Base-by-base conservation (phyloP, 2,797 vertebrate genomes). In the Acanthis flammea region DNA sequence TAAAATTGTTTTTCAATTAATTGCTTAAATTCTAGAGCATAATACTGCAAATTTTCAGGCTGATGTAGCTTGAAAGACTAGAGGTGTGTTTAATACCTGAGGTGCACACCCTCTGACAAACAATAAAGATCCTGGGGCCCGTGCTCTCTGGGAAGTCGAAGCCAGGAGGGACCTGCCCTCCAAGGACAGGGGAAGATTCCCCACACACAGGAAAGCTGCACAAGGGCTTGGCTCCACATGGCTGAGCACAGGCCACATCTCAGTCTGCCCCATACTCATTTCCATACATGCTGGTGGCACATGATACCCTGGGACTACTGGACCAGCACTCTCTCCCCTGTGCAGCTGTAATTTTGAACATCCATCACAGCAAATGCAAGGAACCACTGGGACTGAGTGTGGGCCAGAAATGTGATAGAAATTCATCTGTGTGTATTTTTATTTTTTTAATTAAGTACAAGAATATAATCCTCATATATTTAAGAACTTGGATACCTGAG, bases 251-350 rank as follows among this genome's bases (percentile, higher is more conserved):
- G 23, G 9, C 10, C 41, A 61, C 35, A 35, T 12, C 25, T 54
- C 1, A 1, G 70, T 6, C 24, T 9, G 3, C 16, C 5, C 13
- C 21, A 3, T 45, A 24, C 1, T 58, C 45, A n/a, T 55, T 58
- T 42, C 35, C 10, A 11, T 6, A 15, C 1, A 1, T 30, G 9
- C 5, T 11, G 6, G n/a, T 72, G 27, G 5, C 8, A 18, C 1
- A 0, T 3, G 4, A 22, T 45, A 4, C 12, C 19, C 68, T 14
- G 14, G 30, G 22, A n/a, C 39, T 1, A 1, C 9, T 44, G 55
- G 42, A 47, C 6, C 8, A 68, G 41, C 10, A 42, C 14, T 8
- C 11, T 8, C 45, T 75, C 12, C 10, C 10, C 15, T 12, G 27
- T 12, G n/a, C 54, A 79, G 51, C 33, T 83, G 39, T 57, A 50